Evolutionary conservation across 2,888 invertebrate genomes (phyloP).

Genomic region (Paralinhomoeus sp.): DNA sequence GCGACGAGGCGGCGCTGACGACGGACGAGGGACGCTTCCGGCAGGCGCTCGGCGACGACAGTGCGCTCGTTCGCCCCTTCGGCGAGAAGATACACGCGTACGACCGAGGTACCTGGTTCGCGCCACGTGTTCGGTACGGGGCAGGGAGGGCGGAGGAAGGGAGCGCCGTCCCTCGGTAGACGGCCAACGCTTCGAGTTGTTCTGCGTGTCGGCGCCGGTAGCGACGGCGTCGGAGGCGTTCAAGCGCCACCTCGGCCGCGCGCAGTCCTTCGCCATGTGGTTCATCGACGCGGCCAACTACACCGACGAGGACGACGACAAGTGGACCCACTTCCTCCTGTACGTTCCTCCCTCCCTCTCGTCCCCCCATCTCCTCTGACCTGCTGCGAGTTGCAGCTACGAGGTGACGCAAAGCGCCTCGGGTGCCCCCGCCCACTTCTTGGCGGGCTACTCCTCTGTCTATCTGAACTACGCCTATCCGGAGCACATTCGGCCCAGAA

Average conservation of each 20-base stretch:
- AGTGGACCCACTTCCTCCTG: constrained; percentile 43
- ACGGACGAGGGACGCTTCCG: constrained; percentile 6
- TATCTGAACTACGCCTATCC: constrained; percentile 90
- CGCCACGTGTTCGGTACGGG: neutral
- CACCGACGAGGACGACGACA: constrained; percentile 70
- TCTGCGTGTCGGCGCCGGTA: constrained; percentile 2
- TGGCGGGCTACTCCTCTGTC: constrained; percentile 66
- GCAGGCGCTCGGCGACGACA: constrained; percentile 29
- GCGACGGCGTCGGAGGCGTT: constrained; percentile 36
- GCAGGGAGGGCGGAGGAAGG: neutral
- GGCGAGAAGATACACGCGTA: constrained; percentile 40
- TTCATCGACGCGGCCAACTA: constrained; percentile 87
- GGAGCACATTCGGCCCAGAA: constrained; percentile 55
- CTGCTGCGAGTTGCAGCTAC: too few relatives aligned
- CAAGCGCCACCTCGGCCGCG: constrained; percentile 48
- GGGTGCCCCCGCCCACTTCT: constrained; percentile 40
- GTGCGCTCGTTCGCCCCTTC: constrained; percentile 44
- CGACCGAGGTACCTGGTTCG: neutral
- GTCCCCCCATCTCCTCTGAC: too few relatives aligned
- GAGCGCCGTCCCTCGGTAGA: neutral
- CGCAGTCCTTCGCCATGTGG: constrained; percentile 61
- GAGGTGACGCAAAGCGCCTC: constrained; percentile 7
- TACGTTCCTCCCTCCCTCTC: constrained; percentile 5
- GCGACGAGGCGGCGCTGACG: constrained; percentile 6
- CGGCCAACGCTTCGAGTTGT: constrained; percentile 8